These are phyloP conservation scores for Hystrix brachyura DNA, from an alignment of 2,113 vertebrate species.

Conservation along the genomic window DNA sequence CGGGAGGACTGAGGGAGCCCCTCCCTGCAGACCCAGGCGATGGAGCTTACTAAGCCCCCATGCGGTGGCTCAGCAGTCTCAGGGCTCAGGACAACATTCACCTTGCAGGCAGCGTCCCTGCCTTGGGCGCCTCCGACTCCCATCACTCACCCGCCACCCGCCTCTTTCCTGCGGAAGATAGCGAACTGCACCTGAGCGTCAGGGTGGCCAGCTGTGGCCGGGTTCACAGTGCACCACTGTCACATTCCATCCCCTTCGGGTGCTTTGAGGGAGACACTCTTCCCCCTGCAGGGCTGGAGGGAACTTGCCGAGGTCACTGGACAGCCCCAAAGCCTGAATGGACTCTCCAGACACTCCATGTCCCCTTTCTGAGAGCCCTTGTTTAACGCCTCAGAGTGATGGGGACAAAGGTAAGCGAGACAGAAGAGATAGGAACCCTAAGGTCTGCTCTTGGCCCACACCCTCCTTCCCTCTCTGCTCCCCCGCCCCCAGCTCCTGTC, in stretches of 20 bases:
- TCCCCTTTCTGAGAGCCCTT: neutral
- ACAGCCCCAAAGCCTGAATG: neutral
- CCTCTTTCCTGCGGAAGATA: neutral
- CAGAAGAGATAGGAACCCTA: neutral
- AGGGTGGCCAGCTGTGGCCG: neutral
- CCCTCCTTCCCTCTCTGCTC: neutral
- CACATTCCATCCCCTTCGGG: neutral
- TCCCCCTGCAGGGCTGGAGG: neutral
- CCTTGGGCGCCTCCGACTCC: neutral
- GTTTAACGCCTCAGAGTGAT: neutral
- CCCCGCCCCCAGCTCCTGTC: neutral
- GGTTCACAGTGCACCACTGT: neutral
- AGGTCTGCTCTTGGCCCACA: neutral
- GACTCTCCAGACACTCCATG: neutral
- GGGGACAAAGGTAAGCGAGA: neutral
- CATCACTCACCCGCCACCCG: neutral
- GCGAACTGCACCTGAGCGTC: fast-evolving
- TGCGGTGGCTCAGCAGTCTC: neutral
- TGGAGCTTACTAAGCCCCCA: neutral
- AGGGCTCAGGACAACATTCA: neutral
- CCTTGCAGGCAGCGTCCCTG: neutral
- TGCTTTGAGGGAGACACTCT: neutral
- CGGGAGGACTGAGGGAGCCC: neutral
- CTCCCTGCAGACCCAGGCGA: neutral
- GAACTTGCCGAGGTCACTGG: neutral